A percentile compares a stretch with the other conserved stretches of the same genome.
phyloP scores from a whole-genome alignment of 1,140 invertebrate species.

The Hylaeus volcanicus region DNA sequence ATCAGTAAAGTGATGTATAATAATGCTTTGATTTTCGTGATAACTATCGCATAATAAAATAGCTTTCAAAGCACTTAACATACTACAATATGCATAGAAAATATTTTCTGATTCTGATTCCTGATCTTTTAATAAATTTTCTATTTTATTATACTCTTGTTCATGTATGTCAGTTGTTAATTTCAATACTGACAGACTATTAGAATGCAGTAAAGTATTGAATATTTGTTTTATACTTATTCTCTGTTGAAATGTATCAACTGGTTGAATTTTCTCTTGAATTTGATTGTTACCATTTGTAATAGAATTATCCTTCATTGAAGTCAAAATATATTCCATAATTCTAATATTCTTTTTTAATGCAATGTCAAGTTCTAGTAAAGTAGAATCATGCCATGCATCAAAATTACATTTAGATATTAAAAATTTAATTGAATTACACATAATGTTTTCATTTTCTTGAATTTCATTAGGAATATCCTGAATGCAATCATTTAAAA shows the following conservation, averaged over 20 bases:
- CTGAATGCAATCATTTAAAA: slow-evolving; percentile 40
- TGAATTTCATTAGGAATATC: slow-evolving; percentile 34
- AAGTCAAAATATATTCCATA: slow-evolving; percentile 69
- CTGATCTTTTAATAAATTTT: slow-evolving; percentile 58
- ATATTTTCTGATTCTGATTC: slow-evolving; percentile 43
- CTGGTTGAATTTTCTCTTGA: slow-evolving; percentile 8
- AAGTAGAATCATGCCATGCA: slow-evolving; percentile 48
- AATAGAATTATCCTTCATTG: slow-evolving; percentile 12
- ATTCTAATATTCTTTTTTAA: slow-evolving; percentile 62
- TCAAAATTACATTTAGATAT: slow-evolving; percentile 62
- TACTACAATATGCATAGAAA: slow-evolving; percentile 67
- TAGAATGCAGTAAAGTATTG: slow-evolving; percentile 57
- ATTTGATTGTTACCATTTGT: slow-evolving; percentile 6
- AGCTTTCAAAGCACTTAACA: slow-evolving; percentile 68
- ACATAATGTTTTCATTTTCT: slow-evolving; percentile 53
- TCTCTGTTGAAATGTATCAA: slow-evolving; percentile 22
- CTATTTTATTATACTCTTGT: slow-evolving; percentile 59
- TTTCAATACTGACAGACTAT: slow-evolving; percentile 66
- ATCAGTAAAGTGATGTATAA: slow-evolving; percentile 52
- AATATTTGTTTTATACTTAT: slow-evolving; percentile 65
- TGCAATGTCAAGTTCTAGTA: slow-evolving; percentile 52
- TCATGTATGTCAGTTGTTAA: slow-evolving; percentile 69
- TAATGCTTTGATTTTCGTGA: slow-evolving; percentile 44
- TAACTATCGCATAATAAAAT: slow-evolving; percentile 67
- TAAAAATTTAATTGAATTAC: slow-evolving; percentile 65